Base-by-base conservation (phyloP, 1,140 invertebrate genomes). In the Drosophila persimilis region DNA sequence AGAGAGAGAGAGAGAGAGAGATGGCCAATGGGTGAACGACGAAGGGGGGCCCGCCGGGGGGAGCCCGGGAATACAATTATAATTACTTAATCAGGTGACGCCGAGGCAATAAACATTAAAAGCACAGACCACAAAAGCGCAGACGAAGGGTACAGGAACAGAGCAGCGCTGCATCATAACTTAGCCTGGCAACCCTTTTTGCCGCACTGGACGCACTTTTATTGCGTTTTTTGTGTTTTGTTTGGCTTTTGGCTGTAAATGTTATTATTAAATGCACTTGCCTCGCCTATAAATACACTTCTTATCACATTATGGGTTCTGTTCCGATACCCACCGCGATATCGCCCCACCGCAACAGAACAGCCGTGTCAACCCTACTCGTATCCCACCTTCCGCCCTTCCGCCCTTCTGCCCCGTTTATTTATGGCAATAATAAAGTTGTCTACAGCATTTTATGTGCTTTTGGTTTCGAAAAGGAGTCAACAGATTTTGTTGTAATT, bases 341-440 rank as follows among this genome's bases (percentile, higher is more conserved):
- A 66, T 73, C 69, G 52, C 44, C 29, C 58, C 67, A 51, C 44
- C 43, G 22, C 54, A n/a, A 20, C n/a, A 35, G 31, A 7, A 6
- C 7, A 6, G 6, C 9, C 35, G 9, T 48, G 69, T 17, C 24
- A 46, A 24, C 55, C 64, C 65, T 43, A 20, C 24, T 5, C 58
- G 7, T n/a, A 22, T 17, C 45, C 26, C 3, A 31, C 64, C 46
- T 39, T 48, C 2, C n/a, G 6, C 20, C 1, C 20, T 2, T 1
- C 20, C 1, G 20, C 58, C 24, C 48, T 41, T 31, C 24, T 9
- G 41, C 8, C 35, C 1, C 26, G 17, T 31, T 73, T 73, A 73
- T 73, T 73, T 73, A 73, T 73, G 71, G n/a, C 70, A 63, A 73
- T 73, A 73, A 73, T 73, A 73, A 73, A 73, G 71, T 73, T 73